Evolutionary conservation across 2,888 invertebrate genomes (phyloP).

Genomic region (Cryptocheilus praepositus): DNA sequence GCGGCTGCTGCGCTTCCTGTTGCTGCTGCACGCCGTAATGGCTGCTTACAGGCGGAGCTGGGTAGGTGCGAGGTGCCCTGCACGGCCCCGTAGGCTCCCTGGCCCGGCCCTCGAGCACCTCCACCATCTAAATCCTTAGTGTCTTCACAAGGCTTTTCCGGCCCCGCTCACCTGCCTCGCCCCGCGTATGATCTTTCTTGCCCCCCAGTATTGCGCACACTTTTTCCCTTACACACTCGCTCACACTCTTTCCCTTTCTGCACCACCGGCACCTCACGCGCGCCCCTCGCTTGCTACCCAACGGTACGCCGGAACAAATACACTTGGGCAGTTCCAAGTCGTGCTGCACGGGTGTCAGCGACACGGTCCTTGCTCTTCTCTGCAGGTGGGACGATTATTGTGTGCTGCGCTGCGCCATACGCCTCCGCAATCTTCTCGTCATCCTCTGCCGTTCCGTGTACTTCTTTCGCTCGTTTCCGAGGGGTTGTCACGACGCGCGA

Average conservation of each 20-base stretch:
- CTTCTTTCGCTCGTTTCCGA: not conserved
- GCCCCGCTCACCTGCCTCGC: slow-evolving; percentile 39
- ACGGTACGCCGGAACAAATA: no score
- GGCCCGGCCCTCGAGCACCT: slow-evolving; percentile 69
- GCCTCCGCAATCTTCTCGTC: not conserved
- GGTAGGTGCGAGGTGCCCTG: slow-evolving; percentile 69
- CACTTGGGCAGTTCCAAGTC: no score
- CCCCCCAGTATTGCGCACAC: slow-evolving; percentile 6
- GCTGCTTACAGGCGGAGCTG: slow-evolving; percentile 47
- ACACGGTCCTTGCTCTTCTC: no score
- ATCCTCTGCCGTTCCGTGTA: no score
- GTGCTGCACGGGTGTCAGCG: no score
- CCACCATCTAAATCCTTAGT: slow-evolving; percentile 70
- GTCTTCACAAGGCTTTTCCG: slow-evolving; percentile 54
- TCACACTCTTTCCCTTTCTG: not conserved
- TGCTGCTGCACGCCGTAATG: slow-evolving; percentile 24
- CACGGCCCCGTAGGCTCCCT: slow-evolving; percentile 73
- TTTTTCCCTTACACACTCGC: slow-evolving; percentile 6
- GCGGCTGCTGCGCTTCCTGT: not conserved
- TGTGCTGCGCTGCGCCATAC: no score
- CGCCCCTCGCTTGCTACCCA: slow-evolving; percentile 3
- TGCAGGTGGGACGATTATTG: no score
- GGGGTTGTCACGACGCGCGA: no score
- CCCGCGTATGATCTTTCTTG: not conserved
- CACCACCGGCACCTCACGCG: slow-evolving; percentile 11